Conservation (phyloP, 2,113 vertebrate species). For the Cygnus buccinator region DNA sequence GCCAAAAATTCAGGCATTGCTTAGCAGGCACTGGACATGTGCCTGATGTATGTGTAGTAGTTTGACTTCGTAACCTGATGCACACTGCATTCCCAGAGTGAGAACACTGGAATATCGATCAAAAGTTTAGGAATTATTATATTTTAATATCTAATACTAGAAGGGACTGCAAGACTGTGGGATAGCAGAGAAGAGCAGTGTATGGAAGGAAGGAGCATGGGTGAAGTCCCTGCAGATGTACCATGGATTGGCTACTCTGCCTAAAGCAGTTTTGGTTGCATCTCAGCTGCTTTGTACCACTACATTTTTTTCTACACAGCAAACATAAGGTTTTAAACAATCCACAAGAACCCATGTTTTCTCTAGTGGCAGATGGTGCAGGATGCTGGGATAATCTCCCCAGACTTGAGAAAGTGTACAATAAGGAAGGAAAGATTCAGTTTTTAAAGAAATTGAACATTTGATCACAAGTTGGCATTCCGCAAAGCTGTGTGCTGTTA, state of each 20-base stretch:
- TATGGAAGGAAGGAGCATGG: not conserved
- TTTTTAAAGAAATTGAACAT: slow-evolving; percentile 52
- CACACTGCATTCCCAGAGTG: not conserved
- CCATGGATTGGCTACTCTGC: not conserved
- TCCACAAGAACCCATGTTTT: rapidly evolving
- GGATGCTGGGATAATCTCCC: not conserved
- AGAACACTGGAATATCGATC: not conserved
- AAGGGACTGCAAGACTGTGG: rapidly evolving
- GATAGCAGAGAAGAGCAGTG: not conserved
- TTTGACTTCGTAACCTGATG: not conserved
- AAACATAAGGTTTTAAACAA: not conserved
- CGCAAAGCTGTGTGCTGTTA: not conserved
- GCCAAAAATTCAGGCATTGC: not conserved
- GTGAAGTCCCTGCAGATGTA: not conserved
- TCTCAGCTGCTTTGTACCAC: not conserved
- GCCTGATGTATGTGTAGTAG: not conserved
- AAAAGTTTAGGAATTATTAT: not conserved
- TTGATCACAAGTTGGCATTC: slow-evolving; percentile 47
- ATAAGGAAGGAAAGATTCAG: slow-evolving; percentile 12
- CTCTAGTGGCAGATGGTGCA: not conserved
- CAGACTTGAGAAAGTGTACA: not conserved
- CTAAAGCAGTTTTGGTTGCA: not conserved
- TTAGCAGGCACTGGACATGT: rapidly evolving
- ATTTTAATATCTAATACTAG: not conserved
- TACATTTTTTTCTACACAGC: not conserved